phyloP scores from a whole-genome alignment of 2,888 invertebrate genomes.

The Cheilosia vernalis region DNA sequence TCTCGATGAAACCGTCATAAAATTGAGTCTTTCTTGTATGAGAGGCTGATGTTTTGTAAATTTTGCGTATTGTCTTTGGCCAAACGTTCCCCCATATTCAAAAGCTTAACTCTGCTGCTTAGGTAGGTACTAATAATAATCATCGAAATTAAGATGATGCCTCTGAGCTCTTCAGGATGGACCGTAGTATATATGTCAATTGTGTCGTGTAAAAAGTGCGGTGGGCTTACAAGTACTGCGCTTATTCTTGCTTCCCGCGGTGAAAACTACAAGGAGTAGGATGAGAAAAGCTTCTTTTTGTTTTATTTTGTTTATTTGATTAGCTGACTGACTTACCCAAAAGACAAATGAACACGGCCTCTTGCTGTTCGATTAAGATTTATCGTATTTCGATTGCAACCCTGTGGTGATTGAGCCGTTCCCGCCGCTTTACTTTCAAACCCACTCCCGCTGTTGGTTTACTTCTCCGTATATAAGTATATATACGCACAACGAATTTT shows the following conservation, averaged over 20 bases:
- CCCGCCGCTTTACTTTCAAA: conserved; percentile 10
- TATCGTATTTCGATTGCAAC: conserved; percentile 63
- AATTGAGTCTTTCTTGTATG: too few relatives aligned
- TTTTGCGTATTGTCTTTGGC: too few relatives aligned
- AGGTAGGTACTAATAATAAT: too few relatives aligned
- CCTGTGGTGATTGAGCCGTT: conserved; percentile 56
- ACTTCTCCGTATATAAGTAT: neutral
- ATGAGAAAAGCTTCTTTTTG: conserved; percentile 6
- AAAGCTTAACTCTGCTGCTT: too few relatives aligned
- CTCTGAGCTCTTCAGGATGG: too few relatives aligned
- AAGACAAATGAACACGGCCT: conserved; percentile 63
- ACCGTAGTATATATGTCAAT: too few relatives aligned
- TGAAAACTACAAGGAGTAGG: neutral
- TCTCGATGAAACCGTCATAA: too few relatives aligned
- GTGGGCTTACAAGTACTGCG: neutral
- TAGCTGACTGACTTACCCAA: conserved; percentile 41
- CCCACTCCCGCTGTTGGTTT: conserved; percentile 10
- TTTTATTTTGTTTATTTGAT: conserved; percentile 42
- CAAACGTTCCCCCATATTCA: too few relatives aligned
- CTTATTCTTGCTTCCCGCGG: neutral
- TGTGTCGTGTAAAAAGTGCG: too few relatives aligned
- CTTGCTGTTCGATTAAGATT: conserved; percentile 71
- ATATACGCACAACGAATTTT: conserved; percentile 47
- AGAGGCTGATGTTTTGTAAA: too few relatives aligned
- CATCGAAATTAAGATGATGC: too few relatives aligned